A percentile compares a stretch with the other conserved stretches of the same genome.
Evolutionary conservation across 2,888 invertebrate genomes (phyloP).

Genomic region (Apotomis capreana): DNA sequence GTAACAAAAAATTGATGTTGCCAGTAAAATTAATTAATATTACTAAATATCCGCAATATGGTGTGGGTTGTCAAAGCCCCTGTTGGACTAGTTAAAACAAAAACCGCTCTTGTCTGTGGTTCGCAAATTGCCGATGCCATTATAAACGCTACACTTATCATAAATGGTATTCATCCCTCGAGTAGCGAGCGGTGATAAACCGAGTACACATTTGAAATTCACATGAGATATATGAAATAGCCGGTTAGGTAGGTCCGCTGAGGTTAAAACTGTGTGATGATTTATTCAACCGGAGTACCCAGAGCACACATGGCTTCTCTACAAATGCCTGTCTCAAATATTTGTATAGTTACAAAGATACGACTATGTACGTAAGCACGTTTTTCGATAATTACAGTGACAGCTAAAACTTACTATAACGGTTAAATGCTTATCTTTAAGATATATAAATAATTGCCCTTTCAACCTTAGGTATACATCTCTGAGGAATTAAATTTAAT

Average conservation of each 20-base stretch:
- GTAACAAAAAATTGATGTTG: no score
- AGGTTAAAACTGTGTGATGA: constrained; percentile 18
- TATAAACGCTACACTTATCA: constrained; percentile 3
- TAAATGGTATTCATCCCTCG: constrained; percentile 13
- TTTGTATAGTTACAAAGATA: no score
- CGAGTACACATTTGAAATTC: constrained; percentile 26
- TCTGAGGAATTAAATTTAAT: no score
- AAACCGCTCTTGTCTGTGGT: neutral
- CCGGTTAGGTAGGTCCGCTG: neutral
- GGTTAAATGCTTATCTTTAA: no score
- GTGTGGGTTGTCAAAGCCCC: no score
- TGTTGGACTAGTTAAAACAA: neutral
- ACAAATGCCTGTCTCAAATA: neutral
- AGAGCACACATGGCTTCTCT: constrained; percentile 10
- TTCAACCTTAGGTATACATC: no score
- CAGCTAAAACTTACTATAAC: no score
- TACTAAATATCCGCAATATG: no score
- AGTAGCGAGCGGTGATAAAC: constrained; percentile 10
- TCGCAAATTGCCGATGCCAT: constrained; percentile 6
- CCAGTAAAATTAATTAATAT: no score
- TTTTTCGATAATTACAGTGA: no score
- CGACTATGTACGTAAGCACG: no score
- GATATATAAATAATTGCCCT: no score
- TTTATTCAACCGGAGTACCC: constrained; percentile 16
- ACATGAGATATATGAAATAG: constrained; percentile 6